These are phyloP conservation scores for Pseudorhombus dupliciocellatus DNA, from an alignment of 2,113 vertebrate species.

Conservation along the genomic window DNA sequence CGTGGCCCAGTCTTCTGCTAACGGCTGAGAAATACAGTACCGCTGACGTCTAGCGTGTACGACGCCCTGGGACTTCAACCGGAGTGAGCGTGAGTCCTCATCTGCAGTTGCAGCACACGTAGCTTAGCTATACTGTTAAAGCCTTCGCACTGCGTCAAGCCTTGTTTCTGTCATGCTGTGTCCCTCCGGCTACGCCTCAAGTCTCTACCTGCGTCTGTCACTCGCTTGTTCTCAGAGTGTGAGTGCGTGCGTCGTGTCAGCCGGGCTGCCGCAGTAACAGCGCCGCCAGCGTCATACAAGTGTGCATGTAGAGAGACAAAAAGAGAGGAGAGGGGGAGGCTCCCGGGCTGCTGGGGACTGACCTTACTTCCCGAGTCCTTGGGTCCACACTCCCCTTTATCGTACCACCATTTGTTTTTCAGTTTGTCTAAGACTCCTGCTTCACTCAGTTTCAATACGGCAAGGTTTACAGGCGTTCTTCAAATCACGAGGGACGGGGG, in stretches of 20 bases:
- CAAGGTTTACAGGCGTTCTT: conserved; percentile 99
- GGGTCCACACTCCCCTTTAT: conserved; percentile 99
- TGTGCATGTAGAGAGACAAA: conserved; percentile 79
- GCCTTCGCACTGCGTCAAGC: conserved; percentile 39
- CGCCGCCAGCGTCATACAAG: conserved; percentile 13
- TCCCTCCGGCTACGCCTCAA: conserved; percentile 55
- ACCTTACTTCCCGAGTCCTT: conserved; percentile 99
- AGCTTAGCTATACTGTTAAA: conserved; percentile 40
- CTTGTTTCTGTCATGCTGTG: conserved; percentile 56
- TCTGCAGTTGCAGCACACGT: conserved; percentile 30
- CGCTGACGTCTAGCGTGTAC: conserved; percentile 32
- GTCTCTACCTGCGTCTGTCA: conserved; percentile 59
- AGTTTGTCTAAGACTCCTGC: conserved; percentile 99
- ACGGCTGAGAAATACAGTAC: conserved; percentile 6
- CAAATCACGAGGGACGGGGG: conserved; percentile 72
- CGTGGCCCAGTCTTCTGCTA: conserved; percentile 12
- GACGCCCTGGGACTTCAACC: conserved; percentile 29
- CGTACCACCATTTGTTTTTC: conserved; percentile 99
- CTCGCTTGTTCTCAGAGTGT: conserved; percentile 28
- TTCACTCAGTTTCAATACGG: conserved; percentile 99
- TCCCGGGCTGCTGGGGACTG: conserved; percentile 95
- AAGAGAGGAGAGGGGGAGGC: conserved; percentile 75
- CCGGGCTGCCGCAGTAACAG: conserved; percentile 53
- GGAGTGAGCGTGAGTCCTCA: conserved; percentile 12
- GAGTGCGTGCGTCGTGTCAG: conserved; percentile 44